Evolutionary conservation across 2,113 vertebrate genomes (phyloP).

Genomic region (Gnathonemus longibarbis): DNA sequence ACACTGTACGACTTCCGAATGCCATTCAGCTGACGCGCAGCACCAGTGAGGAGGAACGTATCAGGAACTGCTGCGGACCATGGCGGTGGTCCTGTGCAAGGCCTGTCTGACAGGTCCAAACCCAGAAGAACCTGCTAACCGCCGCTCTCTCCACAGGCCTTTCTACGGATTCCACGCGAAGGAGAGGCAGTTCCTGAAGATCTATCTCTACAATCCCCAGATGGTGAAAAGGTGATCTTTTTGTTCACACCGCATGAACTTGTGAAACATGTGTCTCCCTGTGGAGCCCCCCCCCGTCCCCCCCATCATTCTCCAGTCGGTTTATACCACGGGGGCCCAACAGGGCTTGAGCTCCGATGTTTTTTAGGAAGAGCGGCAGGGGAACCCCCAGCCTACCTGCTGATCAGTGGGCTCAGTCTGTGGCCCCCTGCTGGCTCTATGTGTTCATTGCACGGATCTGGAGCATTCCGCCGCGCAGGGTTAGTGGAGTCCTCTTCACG

Average conservation of each 20-base stretch:
- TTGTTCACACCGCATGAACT: not conserved
- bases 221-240: slow-evolving; percentile 88
- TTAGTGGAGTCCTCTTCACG: not conserved
- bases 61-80: too few relatives aligned
- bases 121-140: not conserved
- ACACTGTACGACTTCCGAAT: not conserved
- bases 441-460: not conserved
- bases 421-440: not conserved
- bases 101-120: not conserved
- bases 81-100: not conserved
- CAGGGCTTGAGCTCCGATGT: not conserved
- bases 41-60: not conserved
- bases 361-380: not conserved
- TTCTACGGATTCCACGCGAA: slow-evolving; percentile 95
- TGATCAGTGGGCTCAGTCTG: not conserved
- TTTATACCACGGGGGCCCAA: not conserved
- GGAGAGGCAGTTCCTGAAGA: slow-evolving; percentile 96
- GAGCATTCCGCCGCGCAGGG: not conserved
- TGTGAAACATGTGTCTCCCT: not conserved
- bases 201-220: slow-evolving; percentile 95
- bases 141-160: slow-evolving; percentile 68
- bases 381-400: not conserved
- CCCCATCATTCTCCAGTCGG: not conserved
- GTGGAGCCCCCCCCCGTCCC: not conserved
- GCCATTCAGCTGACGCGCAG: not conserved